Conservation (phyloP, 2,113 vertebrate genomes). For the Lipotes vexillifer region DNA sequence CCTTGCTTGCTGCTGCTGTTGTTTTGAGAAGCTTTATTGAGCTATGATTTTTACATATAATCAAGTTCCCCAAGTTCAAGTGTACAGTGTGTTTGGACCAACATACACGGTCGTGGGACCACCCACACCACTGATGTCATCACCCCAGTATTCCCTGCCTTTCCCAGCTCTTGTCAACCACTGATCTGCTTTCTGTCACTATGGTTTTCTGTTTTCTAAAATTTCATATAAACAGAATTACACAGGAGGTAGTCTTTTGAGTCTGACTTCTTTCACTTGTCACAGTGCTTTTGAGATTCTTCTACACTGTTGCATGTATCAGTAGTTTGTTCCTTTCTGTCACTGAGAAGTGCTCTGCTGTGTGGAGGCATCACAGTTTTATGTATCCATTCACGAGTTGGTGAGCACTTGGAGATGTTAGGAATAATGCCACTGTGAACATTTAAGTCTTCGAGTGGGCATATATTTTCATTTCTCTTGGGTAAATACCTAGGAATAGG, state of each 20-base stretch:
- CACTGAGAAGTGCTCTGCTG: background rate
- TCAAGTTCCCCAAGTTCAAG: background rate
- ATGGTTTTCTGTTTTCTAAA: background rate
- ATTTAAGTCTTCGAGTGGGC: background rate
- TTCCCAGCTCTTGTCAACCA: background rate
- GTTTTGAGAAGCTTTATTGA: background rate
- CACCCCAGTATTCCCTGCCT: background rate
- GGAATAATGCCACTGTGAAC: background rate
- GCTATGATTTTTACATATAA: background rate
- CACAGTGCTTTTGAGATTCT: no score
- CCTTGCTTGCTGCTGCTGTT: background rate
- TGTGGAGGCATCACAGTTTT: background rate
- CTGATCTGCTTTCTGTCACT: background rate
- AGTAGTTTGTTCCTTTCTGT: no score
- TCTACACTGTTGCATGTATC: accelerated
- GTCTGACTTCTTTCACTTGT: background rate
- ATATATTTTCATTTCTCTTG: background rate
- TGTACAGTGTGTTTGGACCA: background rate
- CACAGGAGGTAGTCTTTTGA: background rate
- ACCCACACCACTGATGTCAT: background rate
- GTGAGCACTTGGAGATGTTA: background rate
- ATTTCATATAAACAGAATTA: background rate
- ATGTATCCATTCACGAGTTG: no score
- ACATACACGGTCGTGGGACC: background rate
- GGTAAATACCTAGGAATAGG: background rate